Base-by-base conservation (phyloP, 64 coral and sea anemone species). In the Astreopora myriophthalma region DNA sequence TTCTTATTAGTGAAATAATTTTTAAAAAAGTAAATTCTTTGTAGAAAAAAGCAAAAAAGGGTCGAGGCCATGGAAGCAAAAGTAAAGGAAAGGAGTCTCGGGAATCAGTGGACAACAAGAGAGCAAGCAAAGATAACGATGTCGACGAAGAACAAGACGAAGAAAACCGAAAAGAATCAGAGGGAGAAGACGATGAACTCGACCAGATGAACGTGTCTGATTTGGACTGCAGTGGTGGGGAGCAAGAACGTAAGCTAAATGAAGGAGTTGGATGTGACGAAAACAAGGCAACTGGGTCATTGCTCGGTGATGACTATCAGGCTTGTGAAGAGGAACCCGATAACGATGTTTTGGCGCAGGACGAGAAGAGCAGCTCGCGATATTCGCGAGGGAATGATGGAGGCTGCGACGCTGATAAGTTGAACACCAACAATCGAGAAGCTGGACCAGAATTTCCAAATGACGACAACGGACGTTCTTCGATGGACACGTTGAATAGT, bases 21-120 rank as follows among this genome's bases (percentile, higher is more conserved):
- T n/a, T n/a, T n/a, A n/a, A n/a, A n/a, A n/a, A n/a, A n/a, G n/a
- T n/a, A n/a, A n/a, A n/a, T 74, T 65, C 75, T 69, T 34, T 78
- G 19, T 69, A 93, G 82, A 93, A 85, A 34, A 93, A 93, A 33
- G 74, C 28, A 8, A 76, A 78, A 17, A 69, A 61, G 11, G 61
- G 69, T 12, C 73, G 73, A 88, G 69, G 70, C 65, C 85, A 87
- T 34, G 70, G 49, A 37, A 88, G 62, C 30, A 39, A 10, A 39
- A 57, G 79, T 3, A 83, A 83, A 64, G 52, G 52, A 12, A 83
- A 65, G n/a, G 32, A 20, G 1, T 64, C 22, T 20, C 16, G 65
- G 6, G 32, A 65, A 5, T 19, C 33, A 36, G 22, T 25, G 26
- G 34, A 83, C 7, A 65, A 83, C 52, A 83, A 64, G 28, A 34